These are phyloP conservation scores for Numida meleagris DNA, from an alignment of 2,113 vertebrate species.

Conservation along the genomic window DNA sequence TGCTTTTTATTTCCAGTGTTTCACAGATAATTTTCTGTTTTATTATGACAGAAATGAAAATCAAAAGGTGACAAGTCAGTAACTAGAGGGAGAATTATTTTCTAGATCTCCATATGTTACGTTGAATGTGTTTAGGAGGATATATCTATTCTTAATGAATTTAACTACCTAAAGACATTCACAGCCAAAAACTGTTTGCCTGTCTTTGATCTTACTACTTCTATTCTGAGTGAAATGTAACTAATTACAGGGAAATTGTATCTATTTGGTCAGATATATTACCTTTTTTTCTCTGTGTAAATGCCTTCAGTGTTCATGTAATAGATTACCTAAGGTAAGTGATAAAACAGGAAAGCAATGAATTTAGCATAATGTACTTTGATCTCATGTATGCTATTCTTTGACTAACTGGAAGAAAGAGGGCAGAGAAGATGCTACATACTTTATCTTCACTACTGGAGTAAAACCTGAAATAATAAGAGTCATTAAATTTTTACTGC, in stretches of 20 bases:
- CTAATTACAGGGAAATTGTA: constrained; percentile 13
- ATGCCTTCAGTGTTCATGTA: background rate
- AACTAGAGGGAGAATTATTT: background rate
- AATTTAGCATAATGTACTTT: constrained; percentile 11
- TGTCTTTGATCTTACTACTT: background rate
- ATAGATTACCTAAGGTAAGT: background rate
- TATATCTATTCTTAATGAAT: background rate
- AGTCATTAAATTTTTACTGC: constrained; percentile 25
- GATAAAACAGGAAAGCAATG: background rate
- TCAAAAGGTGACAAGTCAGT: background rate
- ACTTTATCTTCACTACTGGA: constrained; percentile 29
- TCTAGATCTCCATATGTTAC: background rate
- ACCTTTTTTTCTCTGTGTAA: background rate
- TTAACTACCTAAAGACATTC: background rate
- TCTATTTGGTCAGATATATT: background rate
- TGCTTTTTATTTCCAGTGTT: background rate
- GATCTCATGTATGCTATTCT: constrained; percentile 6
- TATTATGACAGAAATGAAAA: background rate
- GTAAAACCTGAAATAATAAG: constrained; percentile 22
- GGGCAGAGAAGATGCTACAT: background rate
- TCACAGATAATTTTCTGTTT: background rate
- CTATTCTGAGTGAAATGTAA: background rate
- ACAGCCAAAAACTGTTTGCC: background rate
- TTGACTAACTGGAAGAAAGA: background rate
- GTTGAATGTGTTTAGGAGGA: background rate